Evolutionary conservation across 2,113 vertebrate genomes (phyloP).

Genomic region (Loxodonta africana): DNA sequence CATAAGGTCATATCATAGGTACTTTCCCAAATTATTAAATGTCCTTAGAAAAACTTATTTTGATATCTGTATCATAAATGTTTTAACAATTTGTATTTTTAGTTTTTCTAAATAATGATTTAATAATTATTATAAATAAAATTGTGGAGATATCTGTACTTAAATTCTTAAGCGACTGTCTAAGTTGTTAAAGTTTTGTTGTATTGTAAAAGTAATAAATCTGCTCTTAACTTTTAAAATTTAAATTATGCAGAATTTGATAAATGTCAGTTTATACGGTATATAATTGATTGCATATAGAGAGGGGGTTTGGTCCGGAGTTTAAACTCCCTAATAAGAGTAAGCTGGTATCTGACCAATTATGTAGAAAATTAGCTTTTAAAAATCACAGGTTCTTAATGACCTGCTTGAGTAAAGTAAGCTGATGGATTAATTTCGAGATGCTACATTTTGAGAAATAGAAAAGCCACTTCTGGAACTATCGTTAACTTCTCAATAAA

Average conservation of each 20-base stretch:
- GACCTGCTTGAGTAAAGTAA: neutral
- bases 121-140: conserved; percentile 42
- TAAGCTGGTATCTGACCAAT: neutral
- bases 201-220: conserved; percentile 36
- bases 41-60: neutral
- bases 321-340: conserved; percentile 45
- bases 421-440: conserved; percentile 25
- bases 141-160: neutral
- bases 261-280: neutral
- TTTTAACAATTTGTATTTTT: neutral
- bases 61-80: neutral
- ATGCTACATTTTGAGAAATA: conserved; percentile 26
- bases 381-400: neutral
- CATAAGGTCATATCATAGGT: neutral
- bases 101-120: neutral
- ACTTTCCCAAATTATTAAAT: conserved; percentile 17
- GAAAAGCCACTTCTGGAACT: neutral
- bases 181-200: conserved; percentile 50
- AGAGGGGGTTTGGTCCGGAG: neutral
- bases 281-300: neutral
- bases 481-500: conserved; percentile 22
- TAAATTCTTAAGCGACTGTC: conserved; percentile 27
- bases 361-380: neutral
- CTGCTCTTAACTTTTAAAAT: neutral
- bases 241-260: conserved; percentile 13